Evolutionary conservation across 2,113 vertebrate species (phyloP).

Genomic region (Podarcis cretensis): DNA sequence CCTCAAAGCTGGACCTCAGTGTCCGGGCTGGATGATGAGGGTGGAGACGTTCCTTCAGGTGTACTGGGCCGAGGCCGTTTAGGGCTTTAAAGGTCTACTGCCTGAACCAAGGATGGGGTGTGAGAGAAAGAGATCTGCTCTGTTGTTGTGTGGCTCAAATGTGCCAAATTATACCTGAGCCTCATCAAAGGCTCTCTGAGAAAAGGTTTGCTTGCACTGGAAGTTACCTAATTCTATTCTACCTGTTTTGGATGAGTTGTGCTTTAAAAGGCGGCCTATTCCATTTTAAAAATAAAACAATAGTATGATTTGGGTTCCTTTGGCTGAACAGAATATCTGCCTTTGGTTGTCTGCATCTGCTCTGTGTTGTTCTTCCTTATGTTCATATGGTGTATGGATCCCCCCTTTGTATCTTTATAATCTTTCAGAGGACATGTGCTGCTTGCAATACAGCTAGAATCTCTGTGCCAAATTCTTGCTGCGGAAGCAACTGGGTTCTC

Average conservation of each 20-base stretch:
- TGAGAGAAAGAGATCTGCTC: neutral
- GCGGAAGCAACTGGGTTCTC: neutral
- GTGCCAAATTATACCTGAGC: neutral
- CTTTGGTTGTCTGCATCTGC: neutral
- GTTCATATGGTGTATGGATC: neutral
- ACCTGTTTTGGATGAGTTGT: no score
- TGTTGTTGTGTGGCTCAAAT: neutral
- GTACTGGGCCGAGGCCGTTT: no score
- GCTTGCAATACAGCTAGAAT: neutral
- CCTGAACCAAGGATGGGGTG: neutral
- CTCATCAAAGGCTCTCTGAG: neutral
- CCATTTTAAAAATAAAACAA: no score
- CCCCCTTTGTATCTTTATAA: no score
- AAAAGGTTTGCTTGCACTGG: neutral
- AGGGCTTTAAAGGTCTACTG: no score
- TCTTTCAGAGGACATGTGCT: neutral
- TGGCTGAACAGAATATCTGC: neutral
- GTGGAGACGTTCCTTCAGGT: no score
- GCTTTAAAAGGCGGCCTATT: no score
- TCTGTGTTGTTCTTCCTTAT: neutral
- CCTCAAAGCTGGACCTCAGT: no score
- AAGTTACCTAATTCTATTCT: neutral
- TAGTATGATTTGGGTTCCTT: neutral
- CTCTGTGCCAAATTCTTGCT: neutral
- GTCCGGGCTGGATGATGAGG: accelerated